phyloP scores from a whole-genome alignment of 2,888 invertebrate species.

The Cataglyphis rosenhaueri region DNA sequence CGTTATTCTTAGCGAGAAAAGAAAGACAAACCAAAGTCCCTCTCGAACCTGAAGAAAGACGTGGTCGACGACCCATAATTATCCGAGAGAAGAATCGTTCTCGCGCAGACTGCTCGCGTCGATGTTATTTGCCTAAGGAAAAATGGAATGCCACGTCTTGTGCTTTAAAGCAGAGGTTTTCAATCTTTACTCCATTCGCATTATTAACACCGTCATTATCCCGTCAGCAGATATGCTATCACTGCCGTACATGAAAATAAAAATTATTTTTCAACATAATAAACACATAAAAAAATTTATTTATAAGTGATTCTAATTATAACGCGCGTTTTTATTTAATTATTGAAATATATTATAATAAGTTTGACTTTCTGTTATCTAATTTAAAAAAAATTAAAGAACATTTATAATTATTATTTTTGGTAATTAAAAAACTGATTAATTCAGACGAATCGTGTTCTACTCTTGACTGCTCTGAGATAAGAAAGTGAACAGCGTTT shows the following conservation, averaged over 20 bases:
- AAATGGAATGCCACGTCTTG: conserved; percentile 15
- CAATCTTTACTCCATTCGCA: neutral
- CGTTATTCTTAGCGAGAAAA: conserved; percentile 30
- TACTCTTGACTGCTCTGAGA: neutral
- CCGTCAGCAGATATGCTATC: neutral
- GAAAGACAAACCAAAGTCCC: conserved; percentile 38
- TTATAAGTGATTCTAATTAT: neutral
- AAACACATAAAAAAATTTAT: neutral
- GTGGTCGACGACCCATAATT: conserved; percentile 37
- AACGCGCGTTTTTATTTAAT: too few species aligned
- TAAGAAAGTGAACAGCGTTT: neutral
- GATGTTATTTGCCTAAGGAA: conserved; percentile 32
- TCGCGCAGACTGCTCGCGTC: neutral
- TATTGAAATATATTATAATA: neutral
- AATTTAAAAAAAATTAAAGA: neutral
- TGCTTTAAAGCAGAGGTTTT: conserved; percentile 26
- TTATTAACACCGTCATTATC: conserved; percentile 30
- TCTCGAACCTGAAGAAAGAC: conserved; percentile 28
- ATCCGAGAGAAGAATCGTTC: conserved; percentile 33
- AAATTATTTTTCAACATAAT: conserved; percentile 9
- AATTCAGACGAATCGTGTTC: neutral
- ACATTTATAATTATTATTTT: neutral
- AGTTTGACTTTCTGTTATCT: neutral
- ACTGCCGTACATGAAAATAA: neutral
- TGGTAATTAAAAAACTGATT: neutral